Conservation (phyloP, 2,113 vertebrate species). For the Syrrhaptes paradoxus region DNA sequence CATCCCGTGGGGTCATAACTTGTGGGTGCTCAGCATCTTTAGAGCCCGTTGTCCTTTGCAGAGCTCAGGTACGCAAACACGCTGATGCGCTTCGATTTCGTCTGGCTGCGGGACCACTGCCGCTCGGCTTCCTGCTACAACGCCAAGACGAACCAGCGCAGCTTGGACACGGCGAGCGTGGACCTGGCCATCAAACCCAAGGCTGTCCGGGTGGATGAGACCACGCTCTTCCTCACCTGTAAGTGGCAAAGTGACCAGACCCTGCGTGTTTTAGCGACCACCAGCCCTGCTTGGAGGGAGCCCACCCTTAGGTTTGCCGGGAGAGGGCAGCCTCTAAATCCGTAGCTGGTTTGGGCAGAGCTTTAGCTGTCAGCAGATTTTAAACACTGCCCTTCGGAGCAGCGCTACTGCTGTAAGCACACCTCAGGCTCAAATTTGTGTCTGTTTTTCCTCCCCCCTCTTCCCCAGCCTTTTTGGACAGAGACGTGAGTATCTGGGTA, state of each 20-base stretch:
- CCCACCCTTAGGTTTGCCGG: background rate
- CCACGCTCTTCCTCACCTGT: constrained; percentile 86
- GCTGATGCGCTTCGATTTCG: constrained; percentile 84
- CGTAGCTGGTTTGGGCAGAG: background rate
- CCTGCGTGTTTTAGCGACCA: rapidly evolving
- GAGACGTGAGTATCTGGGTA: background rate
- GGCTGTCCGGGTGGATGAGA: constrained; percentile 74
- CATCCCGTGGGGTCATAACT: rapidly evolving
- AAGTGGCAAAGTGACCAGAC: constrained; percentile 37
- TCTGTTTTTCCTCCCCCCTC: background rate
- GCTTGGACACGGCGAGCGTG: constrained; percentile 86
- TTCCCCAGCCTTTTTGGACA: background rate
- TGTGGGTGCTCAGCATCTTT: background rate
- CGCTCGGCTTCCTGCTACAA: constrained; percentile 87
- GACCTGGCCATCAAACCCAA: constrained; percentile 85
- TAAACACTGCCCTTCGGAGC: background rate
- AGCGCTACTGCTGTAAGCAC: background rate
- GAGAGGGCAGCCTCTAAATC: background rate
- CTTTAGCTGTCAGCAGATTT: background rate
- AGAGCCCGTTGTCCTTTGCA: constrained; percentile 31
- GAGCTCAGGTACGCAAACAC: constrained; percentile 76
- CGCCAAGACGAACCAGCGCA: constrained; percentile 86
- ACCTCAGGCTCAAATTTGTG: background rate
- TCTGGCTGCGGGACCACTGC: constrained; percentile 95
- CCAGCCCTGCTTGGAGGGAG: background rate